Evolutionary conservation across 2,888 invertebrate genomes (phyloP).

Genomic region (Lysandra coridon): DNA sequence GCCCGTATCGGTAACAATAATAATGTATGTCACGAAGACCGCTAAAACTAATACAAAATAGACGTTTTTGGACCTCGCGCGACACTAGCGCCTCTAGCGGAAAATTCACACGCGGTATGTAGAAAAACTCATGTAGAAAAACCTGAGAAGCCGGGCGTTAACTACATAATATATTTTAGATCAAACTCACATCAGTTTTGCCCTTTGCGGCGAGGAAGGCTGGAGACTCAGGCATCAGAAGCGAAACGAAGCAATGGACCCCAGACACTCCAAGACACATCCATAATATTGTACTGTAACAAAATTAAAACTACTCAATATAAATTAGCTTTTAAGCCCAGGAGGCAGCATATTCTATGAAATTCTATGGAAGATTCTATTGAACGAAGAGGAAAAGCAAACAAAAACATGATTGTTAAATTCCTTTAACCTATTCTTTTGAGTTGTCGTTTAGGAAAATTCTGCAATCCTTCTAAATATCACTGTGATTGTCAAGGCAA

Average conservation of each 20-base stretch:
- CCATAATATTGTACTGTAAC: slow-evolving; percentile 53
- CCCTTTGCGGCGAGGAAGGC: slow-evolving; percentile 60
- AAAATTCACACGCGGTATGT: too few relatives aligned
- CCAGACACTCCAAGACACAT: slow-evolving; percentile 53
- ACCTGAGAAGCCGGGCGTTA: too few relatives aligned
- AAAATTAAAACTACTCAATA: background rate
- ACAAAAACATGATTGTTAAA: background rate
- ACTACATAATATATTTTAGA: background rate
- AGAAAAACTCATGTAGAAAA: too few relatives aligned
- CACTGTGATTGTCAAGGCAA: background rate
- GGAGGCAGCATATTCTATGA: background rate
- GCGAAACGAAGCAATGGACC: slow-evolving; percentile 52
- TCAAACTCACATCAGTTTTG: slow-evolving; percentile 46
- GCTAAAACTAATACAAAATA: too few relatives aligned
- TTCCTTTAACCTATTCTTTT: background rate
- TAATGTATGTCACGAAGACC: too few relatives aligned
- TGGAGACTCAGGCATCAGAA: slow-evolving; percentile 63
- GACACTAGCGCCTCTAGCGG: too few relatives aligned
- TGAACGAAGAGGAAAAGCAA: background rate
- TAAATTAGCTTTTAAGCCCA: background rate
- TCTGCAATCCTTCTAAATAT: background rate
- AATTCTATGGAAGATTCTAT: background rate
- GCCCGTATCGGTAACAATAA: too few relatives aligned
- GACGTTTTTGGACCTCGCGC: too few relatives aligned
- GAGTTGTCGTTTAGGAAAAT: slow-evolving; percentile 3